A percentile compares a stretch with the other conserved stretches of the same genome.
phyloP scores from a whole-genome alignment of 37 sponge, comb jelly and placozoan species.

The Amphimedon queenslandica region DNA sequence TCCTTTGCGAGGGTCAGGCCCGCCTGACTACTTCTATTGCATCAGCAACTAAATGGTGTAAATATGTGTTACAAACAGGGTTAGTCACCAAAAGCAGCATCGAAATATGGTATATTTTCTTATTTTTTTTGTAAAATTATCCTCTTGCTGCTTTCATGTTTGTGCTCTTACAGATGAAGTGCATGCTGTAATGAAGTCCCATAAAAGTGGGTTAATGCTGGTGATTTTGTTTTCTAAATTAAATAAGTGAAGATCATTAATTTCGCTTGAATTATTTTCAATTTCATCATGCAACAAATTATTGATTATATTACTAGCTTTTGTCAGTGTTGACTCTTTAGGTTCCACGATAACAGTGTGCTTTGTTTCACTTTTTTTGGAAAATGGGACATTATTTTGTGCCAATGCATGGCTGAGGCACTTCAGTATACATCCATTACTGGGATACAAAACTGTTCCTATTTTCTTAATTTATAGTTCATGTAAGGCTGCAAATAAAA shows the following conservation, averaged over 20 bases:
- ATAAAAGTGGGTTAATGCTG: constrained; percentile 4
- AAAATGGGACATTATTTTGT: not conserved
- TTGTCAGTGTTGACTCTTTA: not conserved
- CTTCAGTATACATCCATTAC: not conserved
- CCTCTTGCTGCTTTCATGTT: not conserved
- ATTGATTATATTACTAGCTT: constrained; percentile 5
- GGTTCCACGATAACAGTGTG: not conserved
- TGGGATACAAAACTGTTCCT: not conserved
- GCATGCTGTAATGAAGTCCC: not conserved
- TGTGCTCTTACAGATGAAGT: not conserved
- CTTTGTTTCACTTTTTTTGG: not conserved
- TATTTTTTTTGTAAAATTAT: not conserved
- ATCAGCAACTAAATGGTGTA: too few species aligned
- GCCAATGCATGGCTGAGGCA: too few species aligned
- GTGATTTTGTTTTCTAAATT: constrained; percentile 4
- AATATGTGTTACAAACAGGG: not conserved
- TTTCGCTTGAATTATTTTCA: not conserved
- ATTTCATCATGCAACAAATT: not conserved
- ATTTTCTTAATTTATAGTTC: not conserved
- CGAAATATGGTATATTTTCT: not conserved
- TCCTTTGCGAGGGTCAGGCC: too few species aligned
- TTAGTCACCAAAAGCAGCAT: not conserved
- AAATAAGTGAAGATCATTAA: not conserved
- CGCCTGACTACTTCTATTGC: too few species aligned
- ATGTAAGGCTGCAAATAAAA: constrained; percentile 3